A percentile compares a stretch with the other conserved stretches of the same genome.
Conservation (phyloP, 2,888 invertebrate genomes). For the Piscicola geometra region DNA sequence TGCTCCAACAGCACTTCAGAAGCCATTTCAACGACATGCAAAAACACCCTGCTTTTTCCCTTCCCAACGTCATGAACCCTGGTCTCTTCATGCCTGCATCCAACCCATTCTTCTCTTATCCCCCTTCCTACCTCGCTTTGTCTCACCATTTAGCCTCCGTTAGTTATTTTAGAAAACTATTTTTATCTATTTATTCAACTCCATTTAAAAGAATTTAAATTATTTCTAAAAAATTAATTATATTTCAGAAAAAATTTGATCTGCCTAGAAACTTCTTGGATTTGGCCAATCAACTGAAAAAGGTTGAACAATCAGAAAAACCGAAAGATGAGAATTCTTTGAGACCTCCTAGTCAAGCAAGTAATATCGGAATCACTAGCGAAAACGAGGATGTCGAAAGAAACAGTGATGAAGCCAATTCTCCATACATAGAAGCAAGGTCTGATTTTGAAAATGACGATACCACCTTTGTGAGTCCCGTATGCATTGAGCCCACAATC, state of each 20-base stretch:
- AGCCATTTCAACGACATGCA: slow-evolving; percentile 62
- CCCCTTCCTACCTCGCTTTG: slow-evolving; percentile 13
- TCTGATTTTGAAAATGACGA: neutral
- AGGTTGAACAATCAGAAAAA: neutral
- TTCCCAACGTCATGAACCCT: slow-evolving; percentile 12
- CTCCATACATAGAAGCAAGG: neutral
- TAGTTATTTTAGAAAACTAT: neutral
- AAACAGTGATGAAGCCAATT: neutral
- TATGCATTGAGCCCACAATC: neutral
- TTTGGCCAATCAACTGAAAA: neutral
- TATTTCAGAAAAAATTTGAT: slow-evolving; percentile 21
- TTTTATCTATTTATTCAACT: neutral
- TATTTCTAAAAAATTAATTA: too few relatives aligned
- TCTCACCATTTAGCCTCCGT: slow-evolving; percentile 17
- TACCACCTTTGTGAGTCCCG: neutral
- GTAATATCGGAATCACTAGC: neutral
- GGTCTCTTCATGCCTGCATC: slow-evolving; percentile 20
- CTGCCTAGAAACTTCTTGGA: neutral
- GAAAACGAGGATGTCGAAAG: too few relatives aligned
- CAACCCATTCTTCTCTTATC: slow-evolving; percentile 20
- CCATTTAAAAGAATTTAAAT: neutral
- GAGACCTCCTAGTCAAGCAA: neutral
- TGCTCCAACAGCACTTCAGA: slow-evolving; percentile 89
- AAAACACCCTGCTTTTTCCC: slow-evolving; percentile 31
- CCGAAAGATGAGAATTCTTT: neutral